phyloP scores from a whole-genome alignment of 2,113 vertebrate genomes.

The Crotalus viridis region DNA sequence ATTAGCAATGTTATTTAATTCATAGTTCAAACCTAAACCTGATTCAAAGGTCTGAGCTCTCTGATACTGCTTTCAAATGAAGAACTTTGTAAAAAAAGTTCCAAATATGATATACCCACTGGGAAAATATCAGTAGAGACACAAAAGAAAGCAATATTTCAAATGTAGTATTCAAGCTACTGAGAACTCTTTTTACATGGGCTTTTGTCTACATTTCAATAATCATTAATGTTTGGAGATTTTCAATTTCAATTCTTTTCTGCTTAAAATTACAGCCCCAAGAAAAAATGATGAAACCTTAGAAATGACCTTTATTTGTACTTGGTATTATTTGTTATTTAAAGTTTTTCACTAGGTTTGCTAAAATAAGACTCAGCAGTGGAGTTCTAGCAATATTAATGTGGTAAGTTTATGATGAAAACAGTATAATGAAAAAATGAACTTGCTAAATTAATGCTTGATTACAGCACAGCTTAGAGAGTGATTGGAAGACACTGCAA shows the following conservation, averaged over 20 bases:
- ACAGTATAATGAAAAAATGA: conserved; percentile 70
- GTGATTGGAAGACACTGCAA: conserved; percentile 64
- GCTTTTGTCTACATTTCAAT: conserved; percentile 1
- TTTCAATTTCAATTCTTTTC: conserved; percentile 33
- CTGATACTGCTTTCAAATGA: conserved; percentile 17
- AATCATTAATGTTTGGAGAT: not conserved
- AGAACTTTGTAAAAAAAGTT: not conserved
- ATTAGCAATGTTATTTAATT: conserved; percentile 1
- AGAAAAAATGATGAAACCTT: not conserved
- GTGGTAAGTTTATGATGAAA: conserved; percentile 66
- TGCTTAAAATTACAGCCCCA: conserved; percentile 30
- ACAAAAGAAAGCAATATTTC: not conserved
- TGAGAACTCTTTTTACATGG: not conserved
- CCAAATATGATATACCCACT: not conserved
- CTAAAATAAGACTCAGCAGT: conserved; percentile 39
- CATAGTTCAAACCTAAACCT: conserved; percentile 15
- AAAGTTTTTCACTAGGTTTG: not conserved
- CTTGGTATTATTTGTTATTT: not conserved
- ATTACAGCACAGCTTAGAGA: conserved; percentile 56
- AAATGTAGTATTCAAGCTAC: not conserved
- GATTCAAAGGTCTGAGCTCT: not conserved
- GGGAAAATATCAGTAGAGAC: not conserved
- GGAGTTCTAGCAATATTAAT: conserved; percentile 60
- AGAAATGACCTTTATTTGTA: conserved; percentile 31
- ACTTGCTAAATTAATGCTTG: conserved; percentile 70